Evolutionary conservation across 2,113 vertebrate genomes (phyloP).

Genomic region (Orthonyx spaldingii): DNA sequence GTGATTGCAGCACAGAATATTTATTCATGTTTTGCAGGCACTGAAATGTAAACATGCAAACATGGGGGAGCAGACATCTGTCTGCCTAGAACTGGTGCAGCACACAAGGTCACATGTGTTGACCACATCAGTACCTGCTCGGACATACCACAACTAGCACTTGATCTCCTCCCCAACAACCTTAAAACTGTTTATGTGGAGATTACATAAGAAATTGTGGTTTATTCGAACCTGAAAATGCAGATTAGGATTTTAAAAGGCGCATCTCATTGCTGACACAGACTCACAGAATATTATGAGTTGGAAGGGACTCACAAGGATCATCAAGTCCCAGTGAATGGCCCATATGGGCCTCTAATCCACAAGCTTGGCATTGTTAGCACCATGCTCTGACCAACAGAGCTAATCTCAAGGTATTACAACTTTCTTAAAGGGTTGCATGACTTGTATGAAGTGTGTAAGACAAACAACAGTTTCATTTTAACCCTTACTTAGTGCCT

Average conservation of each 20-base stretch:
- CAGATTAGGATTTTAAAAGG: neutral
- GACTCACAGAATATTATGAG: neutral
- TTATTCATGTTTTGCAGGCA: neutral
- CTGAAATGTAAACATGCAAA: neutral
- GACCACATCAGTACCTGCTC: neutral
- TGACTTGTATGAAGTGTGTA: neutral
- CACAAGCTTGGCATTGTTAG: neutral
- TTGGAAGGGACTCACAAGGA: neutral
- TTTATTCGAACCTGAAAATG: neutral
- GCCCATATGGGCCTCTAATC: neutral
- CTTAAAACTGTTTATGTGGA: neutral
- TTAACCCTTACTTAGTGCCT: neutral
- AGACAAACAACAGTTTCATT: neutral
- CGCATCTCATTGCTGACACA: neutral
- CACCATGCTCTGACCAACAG: neutral
- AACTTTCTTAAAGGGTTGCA: neutral
- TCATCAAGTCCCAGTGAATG: neutral
- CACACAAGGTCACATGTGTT: rapidly evolving
- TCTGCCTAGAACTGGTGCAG: neutral
- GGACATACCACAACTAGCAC: neutral
- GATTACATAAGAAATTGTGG: neutral
- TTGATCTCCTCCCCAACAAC: neutral
- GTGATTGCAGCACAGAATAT: neutral
- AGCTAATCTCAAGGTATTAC: neutral
- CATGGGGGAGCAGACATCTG: neutral